Percentiles rank a stretch among this genome's conserved stretches.
phyloP scores from a whole-genome alignment of 2,888 invertebrate species.

The Craniophora ligustri region DNA sequence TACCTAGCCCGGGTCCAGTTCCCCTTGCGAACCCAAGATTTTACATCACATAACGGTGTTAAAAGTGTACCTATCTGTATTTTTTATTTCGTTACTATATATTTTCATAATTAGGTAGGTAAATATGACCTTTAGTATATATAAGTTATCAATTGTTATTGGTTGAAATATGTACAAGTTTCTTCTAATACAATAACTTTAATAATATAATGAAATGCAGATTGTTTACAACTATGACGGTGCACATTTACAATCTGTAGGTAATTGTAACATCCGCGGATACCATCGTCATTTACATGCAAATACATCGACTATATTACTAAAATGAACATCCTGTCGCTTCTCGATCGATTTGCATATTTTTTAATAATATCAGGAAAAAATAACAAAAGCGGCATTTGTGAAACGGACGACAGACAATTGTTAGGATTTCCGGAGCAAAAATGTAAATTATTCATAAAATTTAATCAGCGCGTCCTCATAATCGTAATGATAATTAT shows the following conservation, averaged over 20 bases:
- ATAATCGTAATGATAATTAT: slow-evolving; percentile 78
- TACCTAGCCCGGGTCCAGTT: too few species aligned
- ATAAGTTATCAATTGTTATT: too few species aligned
- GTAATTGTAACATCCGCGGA: slow-evolving; percentile 83
- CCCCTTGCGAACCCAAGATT: too few species aligned
- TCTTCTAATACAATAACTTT: too few species aligned
- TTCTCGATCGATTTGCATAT: slow-evolving; percentile 86
- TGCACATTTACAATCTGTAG: slow-evolving; percentile 80
- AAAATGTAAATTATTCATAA: slow-evolving; percentile 83
- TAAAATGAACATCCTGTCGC: slow-evolving; percentile 85
- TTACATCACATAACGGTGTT: too few species aligned
- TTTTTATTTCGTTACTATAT: slow-evolving; percentile 20
- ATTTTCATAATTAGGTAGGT: slow-evolving; percentile 1
- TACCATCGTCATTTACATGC: slow-evolving; percentile 84
- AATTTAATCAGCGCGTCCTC: slow-evolving; percentile 80
- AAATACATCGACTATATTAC: slow-evolving; percentile 84
- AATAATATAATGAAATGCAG: slow-evolving; percentile 56
- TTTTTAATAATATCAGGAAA: slow-evolving; percentile 85
- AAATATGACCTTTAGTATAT: too few species aligned
- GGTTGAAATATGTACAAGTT: too few species aligned
- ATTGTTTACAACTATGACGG: slow-evolving; percentile 75
- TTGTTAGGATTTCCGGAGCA: slow-evolving; percentile 83
- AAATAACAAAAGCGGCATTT: slow-evolving; percentile 80
- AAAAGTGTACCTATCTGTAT: too few species aligned
- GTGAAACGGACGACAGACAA: slow-evolving; percentile 76